Base-by-base conservation (phyloP, 2,113 vertebrate genomes). In the Phylloscopus trochiloides region DNA sequence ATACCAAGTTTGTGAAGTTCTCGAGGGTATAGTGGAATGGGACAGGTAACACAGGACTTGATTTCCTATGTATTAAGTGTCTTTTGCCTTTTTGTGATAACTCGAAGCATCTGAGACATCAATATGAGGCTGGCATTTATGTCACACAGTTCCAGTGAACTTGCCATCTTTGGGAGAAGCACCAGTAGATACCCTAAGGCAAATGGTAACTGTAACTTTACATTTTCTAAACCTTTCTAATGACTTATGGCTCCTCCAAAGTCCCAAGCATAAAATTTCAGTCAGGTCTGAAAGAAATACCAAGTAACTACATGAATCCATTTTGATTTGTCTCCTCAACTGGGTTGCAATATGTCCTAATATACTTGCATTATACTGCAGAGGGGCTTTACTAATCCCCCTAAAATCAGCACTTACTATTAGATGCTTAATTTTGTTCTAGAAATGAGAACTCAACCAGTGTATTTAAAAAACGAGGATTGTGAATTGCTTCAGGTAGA, bases 11-110 rank as follows among this genome's bases (percentile, higher is more conserved):
- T 73, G 14, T 45, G 34, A 84, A 50, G 20, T 57, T 80, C 40
- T 25, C 1, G 0, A 63, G n/a, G 48, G 10, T 36, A n/a, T 14
- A 45, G 0, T 19, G 10, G 61, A 88, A 57, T 0, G 0, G 13
- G 26, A 55, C 24, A 67, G 15, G 40, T 51, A 74, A 22, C 14
- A 21, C 6, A 50, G 29, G 22, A 38, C 13, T 76, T 20, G 3
- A 28, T 45, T 85, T 91, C 57, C 18, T 47, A 9, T 0, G 0
- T 17, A 5, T 58, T 34, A 48, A 48, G 7, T 11, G 11, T 62
- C 40, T 74, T 10, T 47, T 72, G 31, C 25, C 9, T 36, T 91
- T 91, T 72, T 63, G 40, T 55, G 57, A 74, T 43, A 8, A 7
- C 61, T 66, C 81, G n/a, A 15, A 74, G 43, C 25, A 45, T 31